Percentiles rank a stretch among this genome's conserved stretches.
These are phyloP conservation scores for Ivindomyrus marchei DNA, from an alignment of 2,113 vertebrate species.

Conservation along the genomic window DNA sequence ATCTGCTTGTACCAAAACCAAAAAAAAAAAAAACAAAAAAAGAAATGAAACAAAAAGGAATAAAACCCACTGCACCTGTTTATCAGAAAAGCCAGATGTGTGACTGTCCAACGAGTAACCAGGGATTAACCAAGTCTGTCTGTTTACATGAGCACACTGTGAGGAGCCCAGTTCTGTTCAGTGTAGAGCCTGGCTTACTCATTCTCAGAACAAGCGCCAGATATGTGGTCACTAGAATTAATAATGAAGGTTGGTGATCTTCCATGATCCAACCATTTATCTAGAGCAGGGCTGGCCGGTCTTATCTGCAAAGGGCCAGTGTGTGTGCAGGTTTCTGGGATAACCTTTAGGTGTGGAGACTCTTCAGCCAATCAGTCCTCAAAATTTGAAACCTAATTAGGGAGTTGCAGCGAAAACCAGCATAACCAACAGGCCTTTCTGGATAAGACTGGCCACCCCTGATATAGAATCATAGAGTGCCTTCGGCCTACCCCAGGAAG, in stretches of 20 bases:
- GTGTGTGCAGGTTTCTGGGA: not conserved
- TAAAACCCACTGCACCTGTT: not conserved
- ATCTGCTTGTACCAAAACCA: not conserved
- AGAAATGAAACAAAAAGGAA: not conserved
- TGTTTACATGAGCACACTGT: not conserved
- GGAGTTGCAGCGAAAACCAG: not conserved
- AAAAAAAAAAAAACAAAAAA: not conserved
- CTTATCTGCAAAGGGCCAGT: not conserved
- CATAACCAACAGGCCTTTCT: not conserved
- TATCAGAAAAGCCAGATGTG: not conserved
- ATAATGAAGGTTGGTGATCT: not conserved
- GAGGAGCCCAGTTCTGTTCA: not conserved
- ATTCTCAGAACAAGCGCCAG: not conserved
- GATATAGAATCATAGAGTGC: not conserved
- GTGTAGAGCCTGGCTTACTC: not conserved
- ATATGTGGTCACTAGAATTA: not conserved
- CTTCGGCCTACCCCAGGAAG: not conserved
- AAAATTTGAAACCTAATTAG: not conserved
- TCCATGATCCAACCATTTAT: not conserved
- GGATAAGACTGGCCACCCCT: not conserved
- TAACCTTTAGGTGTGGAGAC: not conserved
- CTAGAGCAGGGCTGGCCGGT: not conserved
- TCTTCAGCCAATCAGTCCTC: too few species aligned
- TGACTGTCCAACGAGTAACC: not conserved
- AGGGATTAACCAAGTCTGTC: not conserved